Evolutionary conservation across 2,113 vertebrate species (phyloP).

Genomic region (Oreotragus oreotragus): DNA sequence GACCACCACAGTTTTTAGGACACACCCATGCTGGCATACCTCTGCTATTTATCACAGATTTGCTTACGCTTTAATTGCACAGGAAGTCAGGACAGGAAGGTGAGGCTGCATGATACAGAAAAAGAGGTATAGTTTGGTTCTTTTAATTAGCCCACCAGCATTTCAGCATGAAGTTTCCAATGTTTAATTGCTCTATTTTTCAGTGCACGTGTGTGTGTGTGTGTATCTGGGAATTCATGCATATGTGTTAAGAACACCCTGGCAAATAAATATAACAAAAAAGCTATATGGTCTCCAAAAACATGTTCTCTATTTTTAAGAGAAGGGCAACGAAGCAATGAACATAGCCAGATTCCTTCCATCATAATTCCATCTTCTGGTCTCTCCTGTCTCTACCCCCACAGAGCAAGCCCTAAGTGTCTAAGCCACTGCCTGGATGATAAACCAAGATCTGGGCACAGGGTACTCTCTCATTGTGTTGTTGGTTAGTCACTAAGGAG

Average conservation of each 20-base stretch:
- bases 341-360: not conserved
- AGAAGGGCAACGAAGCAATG: not conserved
- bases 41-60: not conserved
- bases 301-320: constrained; percentile 1
- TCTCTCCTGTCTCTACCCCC: not conserved
- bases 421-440: not conserved
- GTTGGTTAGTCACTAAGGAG: not conserved
- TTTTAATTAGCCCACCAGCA: not conserved
- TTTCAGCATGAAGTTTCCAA: not conserved
- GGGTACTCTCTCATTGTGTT: not conserved
- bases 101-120: not conserved
- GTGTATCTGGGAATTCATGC: not conserved
- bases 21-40: not conserved
- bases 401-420: not conserved
- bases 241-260: not conserved
- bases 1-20: not conserved
- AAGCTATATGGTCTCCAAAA: not conserved
- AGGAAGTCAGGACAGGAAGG: not conserved
- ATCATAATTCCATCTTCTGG: not conserved
- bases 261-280: not conserved
- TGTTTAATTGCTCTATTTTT: not conserved
- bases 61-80: not conserved
- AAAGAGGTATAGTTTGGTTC: not conserved
- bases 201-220: not conserved
- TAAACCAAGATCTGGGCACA: not conserved